Evolutionary conservation across 2,888 invertebrate species (phyloP).

Genomic region (Plutella xylostella): DNA sequence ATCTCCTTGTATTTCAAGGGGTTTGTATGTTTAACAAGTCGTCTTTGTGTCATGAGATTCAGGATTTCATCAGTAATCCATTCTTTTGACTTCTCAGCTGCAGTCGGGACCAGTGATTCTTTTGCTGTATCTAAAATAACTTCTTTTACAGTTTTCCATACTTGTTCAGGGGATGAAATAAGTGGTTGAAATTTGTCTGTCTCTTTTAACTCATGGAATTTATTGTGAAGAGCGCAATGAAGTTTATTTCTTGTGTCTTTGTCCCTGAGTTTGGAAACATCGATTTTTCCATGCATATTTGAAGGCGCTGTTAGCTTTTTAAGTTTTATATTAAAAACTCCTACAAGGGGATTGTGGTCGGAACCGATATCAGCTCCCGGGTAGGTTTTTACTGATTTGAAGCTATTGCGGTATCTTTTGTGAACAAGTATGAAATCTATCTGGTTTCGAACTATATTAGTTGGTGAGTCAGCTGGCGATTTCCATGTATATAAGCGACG

Average conservation of each 20-base stretch:
- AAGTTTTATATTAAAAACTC: neutral
- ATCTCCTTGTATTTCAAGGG: neutral
- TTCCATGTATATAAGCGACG: neutral
- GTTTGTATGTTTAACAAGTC: neutral
- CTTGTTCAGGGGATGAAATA: neutral
- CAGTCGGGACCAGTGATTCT: neutral
- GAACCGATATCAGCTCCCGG: neutral
- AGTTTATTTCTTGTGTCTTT: neutral
- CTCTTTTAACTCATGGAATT: neutral
- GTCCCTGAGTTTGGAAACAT: neutral
- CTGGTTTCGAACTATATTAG: neutral
- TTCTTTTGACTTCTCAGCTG: neutral
- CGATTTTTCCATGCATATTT: neutral
- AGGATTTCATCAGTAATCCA: neutral
- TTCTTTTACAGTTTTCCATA: neutral
- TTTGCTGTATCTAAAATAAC: conserved; percentile 1
- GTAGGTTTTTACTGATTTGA: conserved; percentile 3
- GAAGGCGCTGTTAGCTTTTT: neutral
- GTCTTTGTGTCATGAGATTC: neutral
- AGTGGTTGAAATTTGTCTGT: neutral
- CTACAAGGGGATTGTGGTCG: neutral
- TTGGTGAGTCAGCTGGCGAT: neutral
- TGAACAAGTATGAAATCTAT: neutral
- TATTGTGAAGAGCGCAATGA: neutral
- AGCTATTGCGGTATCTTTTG: neutral